Conservation (phyloP, 2,888 invertebrate genomes). For the Dinocampus coccinellae region DNA sequence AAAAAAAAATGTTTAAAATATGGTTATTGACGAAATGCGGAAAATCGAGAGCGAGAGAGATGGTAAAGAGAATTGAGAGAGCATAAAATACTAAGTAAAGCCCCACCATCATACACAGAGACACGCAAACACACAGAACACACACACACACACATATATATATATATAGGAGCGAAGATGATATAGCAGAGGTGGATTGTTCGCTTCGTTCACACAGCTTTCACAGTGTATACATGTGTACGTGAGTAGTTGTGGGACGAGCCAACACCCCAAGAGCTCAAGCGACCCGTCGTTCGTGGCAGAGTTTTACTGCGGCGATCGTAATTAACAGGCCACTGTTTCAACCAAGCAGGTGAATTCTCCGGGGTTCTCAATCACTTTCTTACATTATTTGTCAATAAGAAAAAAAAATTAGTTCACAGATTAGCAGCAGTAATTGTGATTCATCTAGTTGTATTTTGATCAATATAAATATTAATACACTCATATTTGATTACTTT, state of each 20-base stretch:
- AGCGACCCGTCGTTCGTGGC: constrained; percentile 19
- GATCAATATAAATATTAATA: too few relatives aligned
- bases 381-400: not conserved
- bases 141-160: not conserved
- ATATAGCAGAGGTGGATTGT: not conserved
- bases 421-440: too few relatives aligned
- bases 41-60: not conserved
- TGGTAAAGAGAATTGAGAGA: not conserved
- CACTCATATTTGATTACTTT: too few relatives aligned
- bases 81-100: not conserved
- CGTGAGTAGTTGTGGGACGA: not conserved
- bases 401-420: too few relatives aligned
- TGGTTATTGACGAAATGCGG: not conserved
- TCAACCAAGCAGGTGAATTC: constrained; percentile 52
- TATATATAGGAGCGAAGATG: not conserved
- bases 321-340: constrained; percentile 58
- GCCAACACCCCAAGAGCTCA: constrained; percentile 31
- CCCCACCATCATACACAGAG: not conserved
- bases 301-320: constrained; percentile 21
- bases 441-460: too few relatives aligned
- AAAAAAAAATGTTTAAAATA: not conserved
- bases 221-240: not conserved
- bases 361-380: constrained; percentile 40
- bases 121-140: too few relatives aligned
- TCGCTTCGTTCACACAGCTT: not conserved